Conservation (phyloP, 2,888 invertebrate species). For the Hecatera dysodea region DNA sequence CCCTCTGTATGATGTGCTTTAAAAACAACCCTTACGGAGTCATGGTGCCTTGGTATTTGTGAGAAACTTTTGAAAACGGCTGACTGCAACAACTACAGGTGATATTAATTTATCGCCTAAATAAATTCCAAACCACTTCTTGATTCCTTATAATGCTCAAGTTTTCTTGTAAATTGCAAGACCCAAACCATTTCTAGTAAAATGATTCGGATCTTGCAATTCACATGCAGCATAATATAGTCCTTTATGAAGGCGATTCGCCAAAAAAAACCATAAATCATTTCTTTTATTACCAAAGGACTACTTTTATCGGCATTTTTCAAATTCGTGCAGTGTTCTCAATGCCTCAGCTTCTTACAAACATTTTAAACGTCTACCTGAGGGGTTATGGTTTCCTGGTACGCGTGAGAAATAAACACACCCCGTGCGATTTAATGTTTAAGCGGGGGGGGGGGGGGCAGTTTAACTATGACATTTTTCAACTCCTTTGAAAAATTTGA, state of each 20-base stretch:
- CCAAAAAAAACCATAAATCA: background rate
- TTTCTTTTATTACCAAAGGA: constrained; percentile 12
- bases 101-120: background rate
- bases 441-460: too few species aligned
- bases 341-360: constrained; percentile 33
- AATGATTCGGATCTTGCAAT: too few species aligned
- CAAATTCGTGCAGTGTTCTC: constrained; percentile 24
- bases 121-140: constrained; percentile 6
- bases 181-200: too few species aligned
- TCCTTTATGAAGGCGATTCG: constrained; percentile 1
- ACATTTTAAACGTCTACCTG: constrained; percentile 44
- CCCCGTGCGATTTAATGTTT: constrained; percentile 31
- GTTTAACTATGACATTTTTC: too few species aligned
- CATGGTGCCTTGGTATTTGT: constrained; percentile 32
- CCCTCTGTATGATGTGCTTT: background rate
- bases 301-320: constrained; percentile 6
- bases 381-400: constrained; percentile 60
- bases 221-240: constrained; percentile 11
- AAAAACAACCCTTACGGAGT: constrained; percentile 19
- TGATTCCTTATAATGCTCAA: constrained; percentile 3
- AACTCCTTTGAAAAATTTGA: constrained; percentile 1
- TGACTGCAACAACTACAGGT: background rate
- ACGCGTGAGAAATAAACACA: constrained; percentile 58
- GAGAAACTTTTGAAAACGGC: constrained; percentile 31
- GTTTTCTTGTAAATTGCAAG: too few species aligned